phyloP scores from a whole-genome alignment of 2,113 vertebrate species.

The Tetraodon nigroviridis region DNA sequence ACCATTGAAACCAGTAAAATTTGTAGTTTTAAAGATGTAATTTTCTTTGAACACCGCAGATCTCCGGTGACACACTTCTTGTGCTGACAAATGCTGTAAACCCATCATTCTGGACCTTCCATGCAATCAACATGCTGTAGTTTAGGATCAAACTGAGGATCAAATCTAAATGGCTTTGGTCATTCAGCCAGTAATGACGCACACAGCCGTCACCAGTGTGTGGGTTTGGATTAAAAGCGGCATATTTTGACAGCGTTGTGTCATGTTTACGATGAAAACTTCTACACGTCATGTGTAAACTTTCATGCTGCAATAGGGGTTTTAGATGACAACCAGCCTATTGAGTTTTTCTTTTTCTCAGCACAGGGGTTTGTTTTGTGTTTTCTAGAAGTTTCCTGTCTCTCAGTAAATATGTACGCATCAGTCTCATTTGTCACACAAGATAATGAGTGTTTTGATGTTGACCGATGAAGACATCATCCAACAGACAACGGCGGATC shows the following conservation, averaged over 20 bases:
- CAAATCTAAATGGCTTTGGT: background rate
- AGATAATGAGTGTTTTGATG: slow-evolving; percentile 1
- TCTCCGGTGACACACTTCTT: background rate
- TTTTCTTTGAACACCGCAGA: background rate
- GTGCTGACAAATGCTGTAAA: background rate
- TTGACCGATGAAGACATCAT: slow-evolving; percentile 13
- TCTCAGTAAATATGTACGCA: slow-evolving; percentile 5
- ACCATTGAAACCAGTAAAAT: background rate
- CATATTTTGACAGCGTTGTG: background rate
- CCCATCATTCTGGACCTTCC: background rate
- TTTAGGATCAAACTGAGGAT: background rate
- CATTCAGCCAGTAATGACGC: background rate
- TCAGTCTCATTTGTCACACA: background rate
- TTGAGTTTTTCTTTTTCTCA: background rate
- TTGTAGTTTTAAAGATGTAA: background rate
- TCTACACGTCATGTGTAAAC: background rate
- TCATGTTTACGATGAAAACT: slow-evolving; percentile 4
- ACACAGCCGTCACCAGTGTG: background rate
- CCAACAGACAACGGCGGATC: slow-evolving; percentile 3
- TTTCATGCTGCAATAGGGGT: background rate
- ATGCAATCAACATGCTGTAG: background rate
- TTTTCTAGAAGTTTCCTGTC: background rate
- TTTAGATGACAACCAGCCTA: background rate
- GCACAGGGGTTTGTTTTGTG: background rate
- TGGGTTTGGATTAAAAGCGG: background rate